Base-by-base conservation (phyloP, 2,888 invertebrate species). In the Taenaris catops region DNA sequence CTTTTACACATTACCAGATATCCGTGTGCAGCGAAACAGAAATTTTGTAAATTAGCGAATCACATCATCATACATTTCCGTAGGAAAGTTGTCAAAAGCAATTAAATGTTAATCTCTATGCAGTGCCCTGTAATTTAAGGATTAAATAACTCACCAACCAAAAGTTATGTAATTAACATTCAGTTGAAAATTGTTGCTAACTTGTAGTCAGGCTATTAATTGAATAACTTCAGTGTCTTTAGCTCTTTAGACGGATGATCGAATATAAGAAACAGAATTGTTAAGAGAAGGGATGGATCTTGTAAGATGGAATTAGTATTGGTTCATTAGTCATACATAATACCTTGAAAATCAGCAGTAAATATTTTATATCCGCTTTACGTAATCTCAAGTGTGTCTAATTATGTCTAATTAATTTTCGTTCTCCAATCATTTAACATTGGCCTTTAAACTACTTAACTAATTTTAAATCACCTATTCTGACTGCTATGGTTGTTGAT, bases 71-170 rank as follows among this genome's bases (percentile, higher is more conserved):
- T n/a, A 26, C 26, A 35, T 28, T 33, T 24, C 16, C 16, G 16
- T 21, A 4, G 9, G 8, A 26, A 36, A 49, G 45, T 46, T 48
- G 49, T 55, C 46, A 46, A 49, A 45, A 49, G 49, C 49, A 46
- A 53, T 57, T 57, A 56, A 54, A 51, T 44, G 49, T 46, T 51
- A 53, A 49, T 50, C 49, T 48, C 48, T 51, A 49, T 51, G 48
- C 46, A 48, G 40, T 44, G 49, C 45, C 47, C 49, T 49, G 51
- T 52, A 54, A 53, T 54, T 54, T 48, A 41, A 46, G 49, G 48
- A 49, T 53, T 40, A 44, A 48, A 49, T 54, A 50, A 53, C 50
- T 55, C 44, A 40, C 44, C 50, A 48, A 45, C 43, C 44, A 45
- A 41, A 53, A 51, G 44, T 53, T 51, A 29, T 44, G 50, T 48